Base-by-base conservation (phyloP, 2,888 invertebrate genomes). In the Colostygia pectinataria region DNA sequence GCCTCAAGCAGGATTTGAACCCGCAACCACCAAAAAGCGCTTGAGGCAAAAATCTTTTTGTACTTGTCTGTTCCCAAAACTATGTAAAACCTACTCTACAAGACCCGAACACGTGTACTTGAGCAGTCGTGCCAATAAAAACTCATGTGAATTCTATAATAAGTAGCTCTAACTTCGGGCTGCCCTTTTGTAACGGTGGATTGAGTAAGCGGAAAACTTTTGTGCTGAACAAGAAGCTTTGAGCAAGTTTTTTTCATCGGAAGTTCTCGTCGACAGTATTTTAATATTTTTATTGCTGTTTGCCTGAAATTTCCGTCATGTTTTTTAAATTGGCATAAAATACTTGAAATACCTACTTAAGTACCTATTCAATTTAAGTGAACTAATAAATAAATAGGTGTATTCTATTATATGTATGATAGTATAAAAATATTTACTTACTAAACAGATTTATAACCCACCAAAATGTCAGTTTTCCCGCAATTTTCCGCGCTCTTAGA, bases 51-150 rank as follows among this genome's bases (percentile, higher is more conserved):
- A n/a, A n/a, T n/a, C n/a, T 13, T 23, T 18, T 10, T 18, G 2
- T 6, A 2, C 20, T 20, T 32, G n/a, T 9, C 12, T 9, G 13
- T 24, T 24, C n/a, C 24, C 36, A 34, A 23, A 33, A 20, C 4
- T 7, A 10, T 13, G 32, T 7, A 28, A n/a, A 13, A 2, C 45
- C 18, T 24, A 32, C 9, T 39, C 15, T 10, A 23, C 29, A 32
- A 32, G 28, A 28, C 20, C 20, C 13, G 15, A 37, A 31, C 25
- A 44, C 43, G 33, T n/a, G n/a, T 24, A 34, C 33, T 31, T 44
- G 31, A 36, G 20, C 27, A 44, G 44, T 43, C 39, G 38, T 33
- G 12, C 46, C 59, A 59, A 65, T 67, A 65, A 64, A 63, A 51
- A 38, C 44, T 50, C 47, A 47, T 53, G 53, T 45, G 53, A 53